phyloP scores from a whole-genome alignment of 2,797 vertebrate species.

The Malacoraja senta region DNA sequence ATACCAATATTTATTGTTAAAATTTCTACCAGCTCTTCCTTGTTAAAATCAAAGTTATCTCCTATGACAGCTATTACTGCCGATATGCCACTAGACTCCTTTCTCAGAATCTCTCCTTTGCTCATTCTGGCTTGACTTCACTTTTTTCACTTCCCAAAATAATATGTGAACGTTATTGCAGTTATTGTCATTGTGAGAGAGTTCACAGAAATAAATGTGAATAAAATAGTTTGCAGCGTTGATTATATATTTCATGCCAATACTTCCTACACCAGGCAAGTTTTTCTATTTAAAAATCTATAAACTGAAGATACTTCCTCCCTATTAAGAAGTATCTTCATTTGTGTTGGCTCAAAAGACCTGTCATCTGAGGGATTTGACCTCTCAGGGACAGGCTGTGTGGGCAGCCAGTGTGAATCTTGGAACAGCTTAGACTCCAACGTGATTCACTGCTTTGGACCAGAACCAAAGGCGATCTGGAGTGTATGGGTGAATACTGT shows the following conservation, averaged over 20 bases:
- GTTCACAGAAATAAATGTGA: constrained; percentile 47
- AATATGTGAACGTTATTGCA: too few species aligned
- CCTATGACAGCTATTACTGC: background rate
- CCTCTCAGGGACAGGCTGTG: background rate
- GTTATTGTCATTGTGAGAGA: too few species aligned
- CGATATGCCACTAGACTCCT: background rate
- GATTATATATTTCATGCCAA: constrained; percentile 47
- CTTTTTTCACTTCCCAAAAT: background rate
- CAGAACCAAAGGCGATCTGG: background rate
- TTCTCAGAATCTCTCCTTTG: background rate
- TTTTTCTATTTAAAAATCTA: background rate
- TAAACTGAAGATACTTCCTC: background rate
- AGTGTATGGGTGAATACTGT: background rate
- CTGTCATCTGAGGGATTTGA: background rate
- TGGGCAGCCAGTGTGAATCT: background rate
- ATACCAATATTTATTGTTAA: background rate
- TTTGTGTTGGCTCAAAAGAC: background rate
- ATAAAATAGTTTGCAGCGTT: constrained; percentile 61
- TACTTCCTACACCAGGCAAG: background rate
- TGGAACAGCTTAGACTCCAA: background rate
- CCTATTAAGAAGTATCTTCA: background rate
- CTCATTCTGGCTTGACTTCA: background rate
- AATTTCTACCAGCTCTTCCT: background rate
- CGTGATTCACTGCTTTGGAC: background rate
- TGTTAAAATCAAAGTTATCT: background rate